Evolutionary conservation across 1,140 invertebrate species (phyloP).

Genomic region (Drosophila oshimai): DNA sequence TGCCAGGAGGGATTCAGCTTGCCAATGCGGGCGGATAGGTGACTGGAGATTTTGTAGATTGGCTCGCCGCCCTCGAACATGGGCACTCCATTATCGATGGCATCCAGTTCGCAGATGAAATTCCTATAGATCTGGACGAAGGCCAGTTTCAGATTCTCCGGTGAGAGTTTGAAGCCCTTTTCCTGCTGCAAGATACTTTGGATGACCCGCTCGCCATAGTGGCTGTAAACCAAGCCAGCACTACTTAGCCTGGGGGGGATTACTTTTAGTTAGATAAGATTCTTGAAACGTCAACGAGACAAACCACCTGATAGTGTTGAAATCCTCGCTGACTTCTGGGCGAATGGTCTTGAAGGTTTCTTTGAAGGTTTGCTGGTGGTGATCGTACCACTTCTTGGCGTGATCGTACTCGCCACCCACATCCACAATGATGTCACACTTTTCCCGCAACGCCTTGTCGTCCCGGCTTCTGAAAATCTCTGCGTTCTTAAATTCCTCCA

Average conservation of each 20-base stretch:
- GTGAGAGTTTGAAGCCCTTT: conserved; percentile 76
- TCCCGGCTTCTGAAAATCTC: conserved; percentile 90
- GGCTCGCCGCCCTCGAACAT: conserved; percentile 88
- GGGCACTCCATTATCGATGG: conserved; percentile 96
- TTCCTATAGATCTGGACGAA: conserved; percentile 94
- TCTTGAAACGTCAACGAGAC: not conserved
- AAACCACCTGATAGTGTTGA: conserved; percentile 83
- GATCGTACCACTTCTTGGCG: conserved; percentile 92
- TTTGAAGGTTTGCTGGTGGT: conserved; percentile 93
- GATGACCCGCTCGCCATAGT: conserved; percentile 94
- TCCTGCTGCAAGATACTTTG: conserved; percentile 83
- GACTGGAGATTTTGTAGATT: conserved; percentile 91
- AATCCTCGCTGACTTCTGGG: conserved; percentile 84
- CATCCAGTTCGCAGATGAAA: conserved; percentile 97
- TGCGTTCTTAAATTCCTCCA: conserved; percentile 92
- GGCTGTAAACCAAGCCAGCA: conserved; percentile 96
- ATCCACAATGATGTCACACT: conserved; percentile 98
- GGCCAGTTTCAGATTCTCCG: conserved; percentile 85
- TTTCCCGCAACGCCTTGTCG: conserved; percentile 86
- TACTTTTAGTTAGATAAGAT: not conserved
- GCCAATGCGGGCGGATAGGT: conserved; percentile 89
- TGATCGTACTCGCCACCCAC: conserved; percentile 96
- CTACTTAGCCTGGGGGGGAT: conserved; percentile 91
- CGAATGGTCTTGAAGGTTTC: conserved; percentile 85
- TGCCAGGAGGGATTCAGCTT: conserved; percentile 96